phyloP scores from a whole-genome alignment of 2,888 invertebrate species.

The Lasioglossum morio region DNA sequence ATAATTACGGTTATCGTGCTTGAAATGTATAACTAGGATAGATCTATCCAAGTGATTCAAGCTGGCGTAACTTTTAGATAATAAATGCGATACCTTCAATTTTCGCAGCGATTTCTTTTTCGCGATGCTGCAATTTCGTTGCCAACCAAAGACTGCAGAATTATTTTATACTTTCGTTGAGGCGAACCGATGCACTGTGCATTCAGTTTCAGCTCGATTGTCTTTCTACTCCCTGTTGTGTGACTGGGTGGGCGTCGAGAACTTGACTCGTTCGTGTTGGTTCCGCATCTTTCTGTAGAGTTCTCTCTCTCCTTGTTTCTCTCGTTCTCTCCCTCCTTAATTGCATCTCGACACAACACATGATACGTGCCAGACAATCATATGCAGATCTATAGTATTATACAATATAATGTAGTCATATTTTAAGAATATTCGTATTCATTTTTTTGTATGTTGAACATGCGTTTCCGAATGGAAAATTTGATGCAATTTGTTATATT shows the following conservation, averaged over 20 bases:
- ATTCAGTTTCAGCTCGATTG: constrained; percentile 54
- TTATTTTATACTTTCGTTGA: constrained; percentile 34
- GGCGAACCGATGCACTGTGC: constrained; percentile 21
- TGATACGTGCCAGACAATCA: constrained; percentile 42
- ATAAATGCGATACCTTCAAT: constrained; percentile 36
- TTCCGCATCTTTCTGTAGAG: constrained; percentile 52
- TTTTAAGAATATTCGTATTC: constrained; percentile 11
- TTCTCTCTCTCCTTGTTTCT: constrained; percentile 47
- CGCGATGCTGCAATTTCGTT: constrained; percentile 14
- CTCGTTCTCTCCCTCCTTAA: constrained; percentile 42
- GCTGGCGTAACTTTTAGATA: neutral
- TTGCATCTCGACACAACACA: constrained; percentile 55
- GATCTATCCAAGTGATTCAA: constrained; percentile 22
- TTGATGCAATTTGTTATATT: neutral
- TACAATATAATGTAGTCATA: neutral
- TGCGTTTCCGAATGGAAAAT: neutral
- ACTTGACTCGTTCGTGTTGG: constrained; percentile 57
- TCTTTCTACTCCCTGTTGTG: constrained; percentile 48
- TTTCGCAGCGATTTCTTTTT: constrained; percentile 15
- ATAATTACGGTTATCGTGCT: constrained; percentile 45
- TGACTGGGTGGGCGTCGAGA: constrained; percentile 57
- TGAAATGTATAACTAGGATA: constrained; percentile 34
- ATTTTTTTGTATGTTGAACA: neutral
- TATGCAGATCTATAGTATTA: constrained; percentile 42
- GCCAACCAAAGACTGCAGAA: neutral